These are phyloP conservation scores for Cheilosia scutellata DNA, from an alignment of 2,888 invertebrate species.

Conservation along the genomic window DNA sequence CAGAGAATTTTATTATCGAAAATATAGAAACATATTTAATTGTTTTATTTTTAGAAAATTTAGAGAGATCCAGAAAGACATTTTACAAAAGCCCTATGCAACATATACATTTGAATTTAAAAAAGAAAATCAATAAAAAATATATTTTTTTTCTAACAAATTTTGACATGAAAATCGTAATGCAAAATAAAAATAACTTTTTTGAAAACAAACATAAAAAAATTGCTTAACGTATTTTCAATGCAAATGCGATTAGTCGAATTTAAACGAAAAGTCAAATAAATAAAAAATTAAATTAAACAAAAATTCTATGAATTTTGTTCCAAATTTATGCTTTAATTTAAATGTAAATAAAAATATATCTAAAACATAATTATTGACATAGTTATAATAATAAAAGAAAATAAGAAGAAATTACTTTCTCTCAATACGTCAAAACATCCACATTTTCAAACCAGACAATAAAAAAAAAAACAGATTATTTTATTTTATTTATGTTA, in stretches of 20 bases:
- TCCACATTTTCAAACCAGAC: constrained; percentile 76
- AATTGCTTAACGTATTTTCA: constrained; percentile 21
- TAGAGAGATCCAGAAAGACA: constrained; percentile 74
- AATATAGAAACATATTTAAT: constrained; percentile 18
- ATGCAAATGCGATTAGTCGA: constrained; percentile 68
- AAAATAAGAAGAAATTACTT: constrained; percentile 44
- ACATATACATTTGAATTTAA: constrained; percentile 31
- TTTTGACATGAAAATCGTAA: constrained; percentile 14
- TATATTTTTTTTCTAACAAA: constrained; percentile 7
- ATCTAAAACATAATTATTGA: constrained; percentile 66
- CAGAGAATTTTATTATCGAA: constrained; percentile 19
- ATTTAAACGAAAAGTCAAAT: constrained; percentile 50
- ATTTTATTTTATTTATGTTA: constrained; percentile 41
- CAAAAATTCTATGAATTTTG: constrained; percentile 60
- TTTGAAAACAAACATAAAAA: constrained; percentile 27
- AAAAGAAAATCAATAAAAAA: constrained; percentile 17
- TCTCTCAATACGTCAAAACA: constrained; percentile 76
- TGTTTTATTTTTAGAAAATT: constrained; percentile 17
- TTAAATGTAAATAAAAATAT: constrained; percentile 24
- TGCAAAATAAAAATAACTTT: constrained; percentile 39
- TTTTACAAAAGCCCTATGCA: constrained; percentile 72
- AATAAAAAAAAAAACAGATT: constrained; percentile 42
- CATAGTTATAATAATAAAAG: constrained; percentile 41
- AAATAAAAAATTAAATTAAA: constrained; percentile 10
- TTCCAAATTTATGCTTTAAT: constrained; percentile 56